Base-by-base conservation (phyloP, 1,140 invertebrate species). In the Drosophila ercepeae region DNA sequence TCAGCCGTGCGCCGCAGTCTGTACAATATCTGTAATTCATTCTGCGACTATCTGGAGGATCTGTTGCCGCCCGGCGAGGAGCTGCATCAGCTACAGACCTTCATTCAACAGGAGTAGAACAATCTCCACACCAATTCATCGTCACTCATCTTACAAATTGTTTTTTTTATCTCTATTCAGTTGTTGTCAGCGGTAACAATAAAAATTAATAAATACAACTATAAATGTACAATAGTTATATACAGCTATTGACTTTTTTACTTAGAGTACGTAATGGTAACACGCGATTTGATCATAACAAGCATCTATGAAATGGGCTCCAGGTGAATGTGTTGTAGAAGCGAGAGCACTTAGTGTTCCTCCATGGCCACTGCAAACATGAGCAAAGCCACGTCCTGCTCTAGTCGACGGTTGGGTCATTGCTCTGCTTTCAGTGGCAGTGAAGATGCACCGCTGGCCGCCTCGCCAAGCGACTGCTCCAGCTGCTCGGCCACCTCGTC, bases 1-100 rank as follows among this genome's bases (percentile, higher is more conserved):
- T 93, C 92, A 34, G 93, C 95, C 19, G 92, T 95, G 0, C 95
- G 94, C 72, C 92, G 95, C 68, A 96, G 95, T 91, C 92, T 96
- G n/a, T 96, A 95, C 81, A 94, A 94, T 84, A 95, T 96, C 54
- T 93, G 94, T 69, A 92, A 91, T n/a, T 93, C 92, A 32, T 97
- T 96, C 89, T 93, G 93, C 14, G 92, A 94, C 42, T 95, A 95
- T 89, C 93, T 96, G 32, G 89, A 92, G 64, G 95, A 96, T 74
- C 91, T 97, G 53, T 91, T 93, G 18, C 78, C 95, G 7, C 92
- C 93, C 51, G 84, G 91, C 14, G 90, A 93, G 65, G 91, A 93
- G 52, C 72, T 92, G 69, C 68, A 88, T 41, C 91, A 92, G 50
- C 88, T 93, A 46, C 92, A 93, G 68, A 92, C 92, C 82, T 89